Percentiles rank a stretch among this genome's conserved stretches.
Conservation (phyloP, 2,888 invertebrate genomes). For the Hyalella azteca region DNA sequence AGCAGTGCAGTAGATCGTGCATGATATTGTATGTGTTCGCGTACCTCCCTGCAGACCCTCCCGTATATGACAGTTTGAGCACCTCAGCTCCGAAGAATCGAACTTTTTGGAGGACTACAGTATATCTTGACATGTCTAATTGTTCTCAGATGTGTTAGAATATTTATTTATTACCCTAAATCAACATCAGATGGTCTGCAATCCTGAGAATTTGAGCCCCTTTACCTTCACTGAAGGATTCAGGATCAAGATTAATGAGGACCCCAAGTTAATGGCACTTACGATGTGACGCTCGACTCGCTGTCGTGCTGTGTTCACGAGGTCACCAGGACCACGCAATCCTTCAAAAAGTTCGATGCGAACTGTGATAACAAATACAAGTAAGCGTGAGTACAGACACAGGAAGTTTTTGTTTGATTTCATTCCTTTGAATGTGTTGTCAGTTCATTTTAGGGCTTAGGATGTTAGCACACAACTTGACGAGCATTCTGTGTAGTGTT, state of each 20-base stretch:
- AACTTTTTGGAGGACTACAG: too few species aligned
- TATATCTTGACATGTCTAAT: too few species aligned
- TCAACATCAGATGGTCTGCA: not conserved
- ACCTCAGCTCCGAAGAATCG: too few species aligned
- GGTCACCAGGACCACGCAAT: not conserved
- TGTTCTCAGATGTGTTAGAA: too few species aligned
- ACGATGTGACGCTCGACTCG: not conserved
- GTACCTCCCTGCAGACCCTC: too few species aligned
- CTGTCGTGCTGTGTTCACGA: not conserved
- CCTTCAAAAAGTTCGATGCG: not conserved
- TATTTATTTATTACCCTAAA: not conserved
- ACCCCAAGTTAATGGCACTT: not conserved
- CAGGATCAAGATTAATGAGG: not conserved
- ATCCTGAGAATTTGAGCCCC: not conserved
- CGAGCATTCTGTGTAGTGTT: slow-evolving; percentile 91
- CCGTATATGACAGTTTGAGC: too few species aligned
- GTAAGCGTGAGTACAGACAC: not conserved
- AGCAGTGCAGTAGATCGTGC: too few species aligned
- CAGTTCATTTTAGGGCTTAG: not conserved
- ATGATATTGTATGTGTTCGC: too few species aligned
- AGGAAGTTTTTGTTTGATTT: too few species aligned
- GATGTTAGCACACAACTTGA: not conserved
- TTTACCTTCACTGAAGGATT: not conserved
- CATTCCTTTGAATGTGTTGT: too few species aligned
- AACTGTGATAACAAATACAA: not conserved